Base-by-base conservation (phyloP, 2,888 invertebrate species). In the Agapostemon virescens region DNA sequence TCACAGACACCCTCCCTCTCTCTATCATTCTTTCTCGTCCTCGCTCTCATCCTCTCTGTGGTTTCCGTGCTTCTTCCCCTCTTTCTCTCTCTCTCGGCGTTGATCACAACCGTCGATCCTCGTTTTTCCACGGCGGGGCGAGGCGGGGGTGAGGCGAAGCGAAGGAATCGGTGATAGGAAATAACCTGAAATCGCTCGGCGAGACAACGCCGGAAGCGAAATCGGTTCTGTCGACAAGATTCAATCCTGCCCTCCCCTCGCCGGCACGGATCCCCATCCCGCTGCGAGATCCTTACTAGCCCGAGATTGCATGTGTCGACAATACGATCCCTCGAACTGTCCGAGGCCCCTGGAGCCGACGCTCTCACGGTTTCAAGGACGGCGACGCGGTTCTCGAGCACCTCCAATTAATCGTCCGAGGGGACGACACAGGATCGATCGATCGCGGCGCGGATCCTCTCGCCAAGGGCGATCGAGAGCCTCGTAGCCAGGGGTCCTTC, bases 101-200 rank as follows among this genome's bases (percentile, higher is more conserved):
- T n/a, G n/a, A n/a, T n/a, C n/a, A n/a, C n/a, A n/a, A n/a, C n/a
- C n/a, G n/a, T n/a, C n/a, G n/a, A n/a, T 52, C 38, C 17, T 45
- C 49, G 30, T 26, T 42, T 55, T 68, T 72, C 55, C 30, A 33
- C 26, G 36, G n/a, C 2, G 49, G n/a, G 20, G 9, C 11, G n/a
- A 0, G n/a, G 20, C 74, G 33, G 45, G 45, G 42, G 40, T 64
- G 23, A 45, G 20, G 38, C 73, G 38, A 55, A 17, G 30, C 26
- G 67, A 74, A 77, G 83, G 83, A 85, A 84, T 85, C 84, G 83
- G 69, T 73, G 88, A 88, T 86, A 82, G 84, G 85, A 88, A 88
- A 86, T 88, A 87, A 84, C 79, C 71, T 75, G 83, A 85, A 83
- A 78, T 84, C 84, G 84, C 83, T 86, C 77, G 75, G 61, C 61